Conservation (phyloP, 64 coral and sea anemone species). For the Acropora tenuis region DNA sequence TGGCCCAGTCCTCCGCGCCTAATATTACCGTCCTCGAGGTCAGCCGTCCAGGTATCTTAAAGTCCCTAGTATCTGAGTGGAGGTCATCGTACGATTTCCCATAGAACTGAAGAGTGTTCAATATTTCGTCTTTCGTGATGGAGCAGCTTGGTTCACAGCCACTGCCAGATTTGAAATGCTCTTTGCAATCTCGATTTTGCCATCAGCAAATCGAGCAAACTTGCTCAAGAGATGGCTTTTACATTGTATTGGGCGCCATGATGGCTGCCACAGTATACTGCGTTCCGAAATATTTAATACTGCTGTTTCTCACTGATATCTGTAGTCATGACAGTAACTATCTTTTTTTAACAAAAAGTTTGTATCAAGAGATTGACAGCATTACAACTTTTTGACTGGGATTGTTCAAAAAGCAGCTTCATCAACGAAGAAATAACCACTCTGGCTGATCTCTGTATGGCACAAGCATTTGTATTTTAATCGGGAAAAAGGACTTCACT, state of each 20-base stretch:
- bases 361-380: not conserved
- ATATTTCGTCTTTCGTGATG: no score
- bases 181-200: no score
- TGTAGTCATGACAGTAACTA: not conserved
- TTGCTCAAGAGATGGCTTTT: no score
- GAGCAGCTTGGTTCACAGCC: no score
- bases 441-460: constrained; percentile 10
- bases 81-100: no score
- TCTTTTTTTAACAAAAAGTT: not conserved
- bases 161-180: no score
- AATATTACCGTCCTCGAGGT: no score
- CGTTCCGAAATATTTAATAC: constrained; percentile 1
- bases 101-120: no score
- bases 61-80: no score
- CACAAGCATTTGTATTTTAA: constrained; percentile 41
- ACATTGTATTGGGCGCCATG: not conserved
- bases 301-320: not conserved
- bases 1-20: no score
- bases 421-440: not conserved
- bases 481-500: constrained; percentile 24
- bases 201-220: no score
- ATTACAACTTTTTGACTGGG: not conserved
- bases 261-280: not conserved
- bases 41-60: no score
- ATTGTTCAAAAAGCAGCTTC: not conserved